phyloP scores from a whole-genome alignment of 2,888 invertebrate genomes.

The Cosmia trapezina region DNA sequence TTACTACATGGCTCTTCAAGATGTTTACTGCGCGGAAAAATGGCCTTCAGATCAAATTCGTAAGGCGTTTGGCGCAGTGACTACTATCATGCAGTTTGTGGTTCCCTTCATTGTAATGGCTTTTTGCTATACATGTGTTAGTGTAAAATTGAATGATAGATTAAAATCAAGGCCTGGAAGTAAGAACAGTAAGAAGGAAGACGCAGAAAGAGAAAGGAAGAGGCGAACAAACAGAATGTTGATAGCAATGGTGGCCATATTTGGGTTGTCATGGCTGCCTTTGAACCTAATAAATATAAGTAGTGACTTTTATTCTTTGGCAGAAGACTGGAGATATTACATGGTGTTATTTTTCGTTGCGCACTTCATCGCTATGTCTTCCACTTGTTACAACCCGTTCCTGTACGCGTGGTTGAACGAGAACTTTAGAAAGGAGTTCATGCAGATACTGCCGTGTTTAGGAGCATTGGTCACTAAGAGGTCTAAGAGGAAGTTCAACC shows the following conservation, averaged over 20 bases:
- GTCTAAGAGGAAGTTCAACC: slow-evolving; percentile 82
- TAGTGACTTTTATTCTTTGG: slow-evolving; percentile 92
- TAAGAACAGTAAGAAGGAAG: slow-evolving; percentile 94
- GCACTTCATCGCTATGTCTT: slow-evolving; percentile 97
- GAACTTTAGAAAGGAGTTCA: slow-evolving; percentile 97
- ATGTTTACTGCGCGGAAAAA: slow-evolving; percentile 92
- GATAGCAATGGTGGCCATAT: slow-evolving; percentile 97
- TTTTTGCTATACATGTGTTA: slow-evolving; percentile 96
- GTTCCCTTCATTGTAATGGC: slow-evolving; percentile 96
- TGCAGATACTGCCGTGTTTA: slow-evolving; percentile 93
- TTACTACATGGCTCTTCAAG: slow-evolving; percentile 93
- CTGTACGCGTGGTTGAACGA: slow-evolving; percentile 99
- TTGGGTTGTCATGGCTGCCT: slow-evolving; percentile 96
- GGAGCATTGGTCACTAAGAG: slow-evolving; percentile 85
- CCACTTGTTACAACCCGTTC: slow-evolving; percentile 98
- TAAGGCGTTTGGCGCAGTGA: slow-evolving; percentile 94
- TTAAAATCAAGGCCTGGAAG: slow-evolving; percentile 94
- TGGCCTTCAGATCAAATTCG: slow-evolving; percentile 95
- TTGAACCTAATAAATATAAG: slow-evolving; percentile 95
- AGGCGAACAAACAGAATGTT: slow-evolving; percentile 96
- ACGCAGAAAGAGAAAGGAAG: slow-evolving; percentile 94
- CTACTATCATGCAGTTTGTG: slow-evolving; percentile 95
- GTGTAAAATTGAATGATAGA: slow-evolving; percentile 93
- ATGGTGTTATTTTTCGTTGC: slow-evolving; percentile 94
- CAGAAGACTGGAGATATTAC: slow-evolving; percentile 93